phyloP scores from a whole-genome alignment of 92 coral and sea anemone species.

The Hydrozoanthus gracilis region DNA sequence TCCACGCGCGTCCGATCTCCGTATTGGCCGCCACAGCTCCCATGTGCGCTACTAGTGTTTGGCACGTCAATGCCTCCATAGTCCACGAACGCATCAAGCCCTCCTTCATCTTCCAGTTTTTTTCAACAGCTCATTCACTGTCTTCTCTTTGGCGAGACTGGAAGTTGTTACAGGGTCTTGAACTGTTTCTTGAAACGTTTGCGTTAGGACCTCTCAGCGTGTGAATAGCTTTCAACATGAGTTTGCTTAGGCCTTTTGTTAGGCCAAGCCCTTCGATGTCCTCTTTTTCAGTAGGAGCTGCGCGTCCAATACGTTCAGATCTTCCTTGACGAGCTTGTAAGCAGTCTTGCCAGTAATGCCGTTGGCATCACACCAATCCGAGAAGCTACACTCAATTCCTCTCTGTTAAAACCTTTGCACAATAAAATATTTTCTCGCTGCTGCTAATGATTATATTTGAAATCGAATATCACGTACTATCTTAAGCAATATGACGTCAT shows the following conservation, averaged over 20 bases:
- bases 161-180: background rate
- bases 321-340: background rate
- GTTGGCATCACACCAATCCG: background rate
- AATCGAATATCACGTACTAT: too few species aligned
- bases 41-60: background rate
- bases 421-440: too few species aligned
- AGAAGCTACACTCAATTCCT: background rate
- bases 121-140: background rate
- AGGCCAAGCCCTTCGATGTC: background rate
- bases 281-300: background rate
- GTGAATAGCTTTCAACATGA: background rate
- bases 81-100: background rate
- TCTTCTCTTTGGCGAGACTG: background rate
- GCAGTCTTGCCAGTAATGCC: background rate
- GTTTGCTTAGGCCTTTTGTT: background rate
- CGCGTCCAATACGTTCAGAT: background rate
- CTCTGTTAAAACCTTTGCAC: too few species aligned
- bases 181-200: background rate
- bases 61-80: background rate
- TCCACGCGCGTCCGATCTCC: constrained; percentile 39
- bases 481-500: too few species aligned
- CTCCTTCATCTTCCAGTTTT: background rate
- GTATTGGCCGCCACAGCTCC: constrained; percentile 2
- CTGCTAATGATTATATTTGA: too few species aligned
- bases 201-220: background rate